Evolutionary conservation across 2,113 vertebrate species (phyloP).

Genomic region (Laterallus jamaicensis): DNA sequence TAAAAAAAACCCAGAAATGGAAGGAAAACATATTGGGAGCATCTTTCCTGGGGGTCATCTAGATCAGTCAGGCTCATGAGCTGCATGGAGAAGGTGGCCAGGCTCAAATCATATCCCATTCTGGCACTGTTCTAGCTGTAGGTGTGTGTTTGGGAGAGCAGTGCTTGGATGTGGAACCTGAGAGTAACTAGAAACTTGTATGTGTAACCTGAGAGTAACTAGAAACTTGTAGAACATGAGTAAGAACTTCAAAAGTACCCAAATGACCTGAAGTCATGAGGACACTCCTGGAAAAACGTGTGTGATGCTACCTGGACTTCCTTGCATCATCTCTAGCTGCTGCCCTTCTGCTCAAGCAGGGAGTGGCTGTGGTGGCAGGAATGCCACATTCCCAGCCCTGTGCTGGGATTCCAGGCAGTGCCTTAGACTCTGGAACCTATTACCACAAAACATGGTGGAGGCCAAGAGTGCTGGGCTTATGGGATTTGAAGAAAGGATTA

Average conservation of each 20-base stretch:
- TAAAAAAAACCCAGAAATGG: not conserved
- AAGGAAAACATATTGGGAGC: rapidly evolving
- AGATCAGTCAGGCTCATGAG: rapidly evolving
- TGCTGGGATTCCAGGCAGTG: not conserved
- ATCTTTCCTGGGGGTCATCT: not conserved
- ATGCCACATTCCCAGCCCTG: not conserved
- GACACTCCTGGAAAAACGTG: constrained; percentile 33
- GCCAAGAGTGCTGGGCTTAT: not conserved
- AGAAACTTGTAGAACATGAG: not conserved
- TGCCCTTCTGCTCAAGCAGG: not conserved
- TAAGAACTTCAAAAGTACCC: constrained; percentile 43
- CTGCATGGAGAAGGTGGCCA: not conserved
- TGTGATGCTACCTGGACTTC: not conserved
- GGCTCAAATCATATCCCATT: not conserved
- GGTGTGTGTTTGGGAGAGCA: not conserved
- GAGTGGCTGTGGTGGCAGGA: not conserved
- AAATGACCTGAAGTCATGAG: constrained; percentile 25
- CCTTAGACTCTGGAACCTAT: constrained; percentile 1
- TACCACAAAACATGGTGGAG: not conserved
- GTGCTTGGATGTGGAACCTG: not conserved
- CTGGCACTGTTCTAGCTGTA: not conserved
- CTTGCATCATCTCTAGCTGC: not conserved
- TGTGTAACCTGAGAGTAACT: not conserved
- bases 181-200: not conserved
- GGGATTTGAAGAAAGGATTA: constrained; percentile 15